Evolutionary conservation across 2,113 vertebrate genomes (phyloP).

Genomic region (Hemichromis elongatus): DNA sequence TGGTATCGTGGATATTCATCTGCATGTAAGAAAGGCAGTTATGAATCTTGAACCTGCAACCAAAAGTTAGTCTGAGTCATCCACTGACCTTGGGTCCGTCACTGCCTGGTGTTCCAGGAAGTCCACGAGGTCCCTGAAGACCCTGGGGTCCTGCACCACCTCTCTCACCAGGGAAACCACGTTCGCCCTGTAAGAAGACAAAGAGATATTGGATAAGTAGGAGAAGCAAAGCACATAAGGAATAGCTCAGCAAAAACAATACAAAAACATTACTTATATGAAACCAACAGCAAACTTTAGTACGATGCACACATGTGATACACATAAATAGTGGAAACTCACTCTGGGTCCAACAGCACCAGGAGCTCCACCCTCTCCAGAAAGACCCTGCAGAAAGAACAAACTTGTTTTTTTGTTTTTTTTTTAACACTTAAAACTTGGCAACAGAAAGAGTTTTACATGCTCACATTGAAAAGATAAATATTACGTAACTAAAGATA

Average conservation of each 20-base stretch:
- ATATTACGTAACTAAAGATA: background rate
- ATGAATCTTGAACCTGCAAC: background rate
- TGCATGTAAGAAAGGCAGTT: background rate
- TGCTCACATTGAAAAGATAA: background rate
- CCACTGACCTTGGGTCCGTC: conserved; percentile 92
- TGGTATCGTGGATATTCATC: background rate
- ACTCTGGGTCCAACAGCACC: conserved; percentile 90
- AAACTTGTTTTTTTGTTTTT: background rate
- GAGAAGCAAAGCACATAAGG: background rate
- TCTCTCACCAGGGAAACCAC: conserved; percentile 96
- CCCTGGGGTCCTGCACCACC: conserved; percentile 88
- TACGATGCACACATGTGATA: background rate
- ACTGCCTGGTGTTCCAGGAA: conserved; percentile 92
- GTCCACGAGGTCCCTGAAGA: conserved; percentile 88
- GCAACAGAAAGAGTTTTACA: background rate
- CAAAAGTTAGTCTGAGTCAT: background rate
- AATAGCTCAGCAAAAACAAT: background rate
- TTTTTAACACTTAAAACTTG: background rate
- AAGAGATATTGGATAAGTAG: background rate
- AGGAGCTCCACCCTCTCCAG: conserved; percentile 87
- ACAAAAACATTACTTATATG: background rate
- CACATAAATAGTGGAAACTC: conserved; percentile 58
- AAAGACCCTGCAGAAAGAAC: conserved; percentile 80
- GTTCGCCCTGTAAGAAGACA: conserved; percentile 80
- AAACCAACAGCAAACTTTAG: background rate